Evolutionary conservation across 2,797 vertebrate species (phyloP).

Genomic region (Brachyalestes nurse): DNA sequence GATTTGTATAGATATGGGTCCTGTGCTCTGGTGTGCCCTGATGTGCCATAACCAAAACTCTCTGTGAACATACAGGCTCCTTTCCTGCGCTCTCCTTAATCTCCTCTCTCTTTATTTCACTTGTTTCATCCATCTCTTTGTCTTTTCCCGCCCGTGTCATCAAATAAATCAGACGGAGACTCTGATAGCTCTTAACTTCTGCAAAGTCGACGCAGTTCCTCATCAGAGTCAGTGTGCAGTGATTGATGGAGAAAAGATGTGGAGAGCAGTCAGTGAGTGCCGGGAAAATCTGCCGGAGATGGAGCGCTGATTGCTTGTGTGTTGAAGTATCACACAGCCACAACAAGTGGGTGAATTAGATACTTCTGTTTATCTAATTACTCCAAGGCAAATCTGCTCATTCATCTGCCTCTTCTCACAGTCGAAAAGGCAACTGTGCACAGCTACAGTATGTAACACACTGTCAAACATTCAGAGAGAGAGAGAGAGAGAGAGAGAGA

Average conservation of each 20-base stretch:
- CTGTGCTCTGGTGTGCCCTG: background rate
- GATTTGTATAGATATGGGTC: background rate
- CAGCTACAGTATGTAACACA: background rate
- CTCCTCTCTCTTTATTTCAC: background rate
- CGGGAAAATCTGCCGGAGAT: background rate
- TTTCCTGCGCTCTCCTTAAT: background rate
- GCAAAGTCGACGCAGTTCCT: background rate
- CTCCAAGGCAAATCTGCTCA: background rate
- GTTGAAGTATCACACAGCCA: background rate
- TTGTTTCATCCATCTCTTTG: background rate
- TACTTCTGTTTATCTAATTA: conserved; percentile 7
- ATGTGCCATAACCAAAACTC: too few species aligned
- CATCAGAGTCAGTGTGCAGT: background rate
- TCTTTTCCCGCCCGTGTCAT: background rate
- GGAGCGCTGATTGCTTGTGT: background rate
- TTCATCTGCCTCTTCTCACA: background rate
- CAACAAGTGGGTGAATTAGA: background rate
- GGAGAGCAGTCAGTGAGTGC: background rate
- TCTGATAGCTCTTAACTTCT: background rate
- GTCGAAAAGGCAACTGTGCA: background rate
- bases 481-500: background rate
- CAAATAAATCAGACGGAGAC: background rate
- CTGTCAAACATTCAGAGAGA: background rate
- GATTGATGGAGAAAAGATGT: conserved; percentile 24
- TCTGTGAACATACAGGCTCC: too few species aligned